Conservation (phyloP, 2,888 invertebrate species). For the Fragum sueziense region DNA sequence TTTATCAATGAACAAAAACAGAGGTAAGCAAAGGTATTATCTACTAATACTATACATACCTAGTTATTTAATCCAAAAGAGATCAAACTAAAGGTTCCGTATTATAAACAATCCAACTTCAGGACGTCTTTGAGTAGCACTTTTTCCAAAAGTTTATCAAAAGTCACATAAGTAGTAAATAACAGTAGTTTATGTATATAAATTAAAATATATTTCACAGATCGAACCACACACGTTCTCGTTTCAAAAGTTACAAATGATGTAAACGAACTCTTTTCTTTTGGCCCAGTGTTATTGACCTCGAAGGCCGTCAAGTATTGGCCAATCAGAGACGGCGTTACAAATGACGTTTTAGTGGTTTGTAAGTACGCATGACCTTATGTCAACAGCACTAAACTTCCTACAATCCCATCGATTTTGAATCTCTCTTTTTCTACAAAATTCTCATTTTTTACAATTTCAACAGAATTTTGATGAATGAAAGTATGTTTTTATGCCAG, state of each 20-base stretch:
- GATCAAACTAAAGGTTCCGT: no score
- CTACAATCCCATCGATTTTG: background rate
- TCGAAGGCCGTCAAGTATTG: background rate
- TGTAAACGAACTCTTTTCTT: slow-evolving; percentile 15
- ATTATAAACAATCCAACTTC: no score
- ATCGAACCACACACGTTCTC: background rate
- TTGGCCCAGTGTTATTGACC: slow-evolving; percentile 20
- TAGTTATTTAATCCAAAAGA: no score
- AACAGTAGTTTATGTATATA: no score
- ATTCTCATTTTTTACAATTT: background rate
- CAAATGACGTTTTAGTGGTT: slow-evolving; percentile 4
- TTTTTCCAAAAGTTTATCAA: no score
- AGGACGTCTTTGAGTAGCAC: no score
- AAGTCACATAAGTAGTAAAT: no score
- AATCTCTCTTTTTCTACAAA: background rate
- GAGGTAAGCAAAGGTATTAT: no score
- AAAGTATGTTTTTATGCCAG: background rate
- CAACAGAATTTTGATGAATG: background rate
- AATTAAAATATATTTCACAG: no score
- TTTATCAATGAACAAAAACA: no score
- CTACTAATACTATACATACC: no score
- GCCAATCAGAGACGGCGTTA: slow-evolving; percentile 6
- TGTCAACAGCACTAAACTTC: background rate
- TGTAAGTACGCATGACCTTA: slow-evolving; percentile 17
- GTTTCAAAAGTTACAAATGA: slow-evolving; percentile 5